phyloP scores from a whole-genome alignment of 2,113 vertebrate genomes.

The Fukomys damarensis region DNA sequence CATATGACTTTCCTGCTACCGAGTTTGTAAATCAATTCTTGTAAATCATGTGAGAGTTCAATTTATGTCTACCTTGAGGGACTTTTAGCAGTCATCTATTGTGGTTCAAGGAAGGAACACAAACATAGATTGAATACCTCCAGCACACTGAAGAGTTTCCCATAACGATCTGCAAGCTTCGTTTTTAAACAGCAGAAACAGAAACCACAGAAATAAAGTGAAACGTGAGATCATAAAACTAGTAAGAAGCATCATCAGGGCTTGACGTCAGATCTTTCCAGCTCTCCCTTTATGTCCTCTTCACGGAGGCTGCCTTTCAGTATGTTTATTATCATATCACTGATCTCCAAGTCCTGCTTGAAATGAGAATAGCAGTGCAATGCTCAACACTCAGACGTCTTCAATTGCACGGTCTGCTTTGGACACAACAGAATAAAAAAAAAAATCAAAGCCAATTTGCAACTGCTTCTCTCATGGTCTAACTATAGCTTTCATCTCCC shows the following conservation, averaged over 20 bases:
- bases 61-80: background rate
- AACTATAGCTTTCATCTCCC: background rate
- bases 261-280: background rate
- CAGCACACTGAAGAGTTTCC: background rate
- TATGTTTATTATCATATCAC: background rate
- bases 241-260: background rate
- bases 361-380: background rate
- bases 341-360: background rate
- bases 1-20: background rate
- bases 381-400: background rate
- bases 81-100: background rate
- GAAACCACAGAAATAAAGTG: background rate
- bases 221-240: background rate
- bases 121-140: background rate
- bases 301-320: background rate
- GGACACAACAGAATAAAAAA: background rate
- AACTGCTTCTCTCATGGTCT: background rate
- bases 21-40: background rate
- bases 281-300: background rate
- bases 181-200: background rate
- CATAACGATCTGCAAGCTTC: background rate
- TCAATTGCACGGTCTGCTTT: background rate
- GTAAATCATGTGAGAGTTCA: background rate
- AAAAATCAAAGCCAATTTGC: background rate
- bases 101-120: background rate